Evolutionary conservation across 2,113 vertebrate species (phyloP), one percentile per base, ranked within the genome.

Genomic region (Nothobranchius kuhntae): DNA sequence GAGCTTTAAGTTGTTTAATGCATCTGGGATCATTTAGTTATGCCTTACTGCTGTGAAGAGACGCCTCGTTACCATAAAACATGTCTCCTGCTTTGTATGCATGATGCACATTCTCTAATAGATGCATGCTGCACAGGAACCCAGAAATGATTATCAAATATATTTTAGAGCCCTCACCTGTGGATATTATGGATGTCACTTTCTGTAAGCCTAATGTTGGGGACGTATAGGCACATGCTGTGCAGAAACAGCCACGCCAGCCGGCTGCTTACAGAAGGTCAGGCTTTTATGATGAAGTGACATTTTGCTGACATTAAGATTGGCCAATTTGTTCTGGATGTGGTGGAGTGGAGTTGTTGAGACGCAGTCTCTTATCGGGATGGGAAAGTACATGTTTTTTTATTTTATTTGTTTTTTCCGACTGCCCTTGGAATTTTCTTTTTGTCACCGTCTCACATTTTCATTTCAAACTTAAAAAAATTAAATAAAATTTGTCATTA

Each of bases 231-330:
- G 78, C 69, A 72, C 90, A 84, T 86, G 91, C 91, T 93, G 93
- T 83, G 90, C 81, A 72, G 86, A 89, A 84, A 87, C 80, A 86
- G 83, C 87, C 71, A 61, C 56, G 47, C 75, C 81, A 81, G 75
- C 78, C 78, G 71, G 65, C 78, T 88, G 73, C 82, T 81, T 75
- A 53, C 80, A 90, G 80, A 89, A 89, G 86, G 74, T 83, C 73
- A 86, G 74, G 85, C 92, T 91, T 92, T 93, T 91, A 92, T 91
- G 88, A 92, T 89, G 89, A 91, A 90, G 89, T 93, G 92, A 93
- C 93, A 93, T 94, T 94, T 93, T 86, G 85, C 89, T 93, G 91
- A 91, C 93, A 93, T 91, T 92, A 91, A 93, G 91, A 93, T 92
- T 93, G 91, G 91, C 87, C 91, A 91, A 91, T 93, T 92, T 93